Conservation (phyloP, 2,797 vertebrate species). For the Poeciliopsis gracilis region DNA sequence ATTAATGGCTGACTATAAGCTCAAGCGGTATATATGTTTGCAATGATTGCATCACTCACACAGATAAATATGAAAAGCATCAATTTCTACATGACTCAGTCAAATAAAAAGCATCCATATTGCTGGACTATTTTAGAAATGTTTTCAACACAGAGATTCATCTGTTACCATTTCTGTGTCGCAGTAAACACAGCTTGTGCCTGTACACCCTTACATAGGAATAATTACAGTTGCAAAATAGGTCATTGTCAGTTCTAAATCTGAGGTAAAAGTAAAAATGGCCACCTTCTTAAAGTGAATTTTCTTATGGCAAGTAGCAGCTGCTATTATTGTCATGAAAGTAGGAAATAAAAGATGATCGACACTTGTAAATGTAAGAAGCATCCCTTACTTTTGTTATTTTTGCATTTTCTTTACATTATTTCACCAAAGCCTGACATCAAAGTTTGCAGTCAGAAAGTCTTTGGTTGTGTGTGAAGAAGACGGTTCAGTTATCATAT, state of each 20-base stretch:
- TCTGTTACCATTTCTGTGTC: conserved; percentile 4
- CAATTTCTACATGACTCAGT: background rate
- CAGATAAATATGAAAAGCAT: background rate
- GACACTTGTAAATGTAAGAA: background rate
- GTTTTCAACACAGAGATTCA: background rate
- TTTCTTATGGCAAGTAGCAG: conserved; percentile 10
- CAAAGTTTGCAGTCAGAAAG: conserved; percentile 53
- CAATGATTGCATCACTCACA: background rate
- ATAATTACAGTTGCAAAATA: conserved; percentile 9
- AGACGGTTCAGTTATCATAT: conserved; percentile 43
- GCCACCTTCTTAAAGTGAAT: background rate
- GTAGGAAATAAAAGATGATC: background rate
- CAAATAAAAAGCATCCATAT: background rate
- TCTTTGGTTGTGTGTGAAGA: conserved; percentile 30
- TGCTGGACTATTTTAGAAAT: background rate
- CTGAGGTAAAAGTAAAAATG: background rate
- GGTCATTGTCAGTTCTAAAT: conserved; percentile 1
- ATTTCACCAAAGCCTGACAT: conserved; percentile 42
- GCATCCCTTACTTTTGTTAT: conserved; percentile 9
- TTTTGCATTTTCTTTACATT: background rate
- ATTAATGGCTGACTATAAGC: background rate
- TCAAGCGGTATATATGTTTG: background rate
- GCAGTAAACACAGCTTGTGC: background rate
- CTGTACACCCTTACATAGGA: conserved; percentile 8
- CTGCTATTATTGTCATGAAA: conserved; percentile 7